Base-by-base conservation (phyloP, 2,113 vertebrate species). In the Cyanoliseus patagonus region DNA sequence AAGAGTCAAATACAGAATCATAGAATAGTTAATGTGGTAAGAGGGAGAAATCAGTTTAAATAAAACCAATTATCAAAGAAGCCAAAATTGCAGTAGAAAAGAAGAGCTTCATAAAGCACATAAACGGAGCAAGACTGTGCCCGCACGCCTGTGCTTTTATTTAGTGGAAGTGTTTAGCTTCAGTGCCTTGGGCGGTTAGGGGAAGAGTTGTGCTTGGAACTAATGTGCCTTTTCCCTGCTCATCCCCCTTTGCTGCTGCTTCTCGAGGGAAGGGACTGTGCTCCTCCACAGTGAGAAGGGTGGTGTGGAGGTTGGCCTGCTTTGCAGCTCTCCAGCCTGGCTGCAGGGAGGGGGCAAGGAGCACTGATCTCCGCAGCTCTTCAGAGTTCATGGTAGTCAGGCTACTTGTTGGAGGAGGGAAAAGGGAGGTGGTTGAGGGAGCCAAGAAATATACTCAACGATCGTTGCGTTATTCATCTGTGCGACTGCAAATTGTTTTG, bases 321-420 rank as follows among this genome's bases (percentile, higher is more conserved):
- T 53, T 35, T 35, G 39, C 30, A 52, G 62, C 23, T 72, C 17
- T 52, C 35, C 5, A 18, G 42, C 46, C 24, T 0, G 0, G 22
- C 89, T 67, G 68, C 3, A 2, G 19, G 1, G 4, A 17, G 10
- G 1, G 11, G 19, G 8, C 27, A 78, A 75, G 52, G 42, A 82
- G 33, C 23, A 4, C 33, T 13, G 66, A 62, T 57, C 37, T 68
- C 2, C 0, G 4, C 0, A 0, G 35, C 63, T n/a, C 84, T 46
- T 88, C 66, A 25, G 63, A 44, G 61, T n/a, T 68, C 1, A 0
- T 12, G 39, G 57, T 8, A 75, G 73, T 28, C 55, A 61, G 72
- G 68, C 22, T 78, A 9, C 27, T 25, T 59, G 7, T 37, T 73
- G 68, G 16, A 76, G 27, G n/a, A 75, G 25, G 37, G 19, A 84